A percentile compares a stretch with the other conserved stretches of the same genome.
phyloP scores from a whole-genome alignment of 2,888 invertebrate species.

The Nudaria mundana region DNA sequence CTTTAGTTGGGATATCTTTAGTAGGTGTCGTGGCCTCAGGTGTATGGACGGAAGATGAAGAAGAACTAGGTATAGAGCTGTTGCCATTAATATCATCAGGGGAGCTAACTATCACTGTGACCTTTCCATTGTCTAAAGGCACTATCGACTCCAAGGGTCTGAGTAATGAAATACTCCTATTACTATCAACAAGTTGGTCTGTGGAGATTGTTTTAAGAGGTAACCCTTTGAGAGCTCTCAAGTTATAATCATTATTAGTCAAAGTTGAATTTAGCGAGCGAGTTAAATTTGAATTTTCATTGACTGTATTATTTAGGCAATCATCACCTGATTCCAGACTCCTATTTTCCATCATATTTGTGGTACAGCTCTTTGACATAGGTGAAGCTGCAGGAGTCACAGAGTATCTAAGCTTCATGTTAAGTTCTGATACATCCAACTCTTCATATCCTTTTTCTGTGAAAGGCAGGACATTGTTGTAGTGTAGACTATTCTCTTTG shows the following conservation, averaged over 20 bases:
- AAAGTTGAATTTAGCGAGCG: constrained; percentile 58
- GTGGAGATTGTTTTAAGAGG: constrained; percentile 55
- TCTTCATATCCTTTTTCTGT: constrained; percentile 73
- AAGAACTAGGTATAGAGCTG: constrained; percentile 56
- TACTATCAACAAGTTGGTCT: constrained; percentile 44
- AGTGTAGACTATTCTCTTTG: constrained; percentile 66
- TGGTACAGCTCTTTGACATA: constrained; percentile 68
- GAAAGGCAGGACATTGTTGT: constrained; percentile 60
- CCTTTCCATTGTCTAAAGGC: constrained; percentile 34
- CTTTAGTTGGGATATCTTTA: constrained; percentile 53
- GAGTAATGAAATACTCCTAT: constrained; percentile 41
- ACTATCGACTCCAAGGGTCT: constrained; percentile 42
- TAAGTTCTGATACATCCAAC: constrained; percentile 67
- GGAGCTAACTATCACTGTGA: constrained; percentile 45
- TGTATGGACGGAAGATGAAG: constrained; percentile 56
- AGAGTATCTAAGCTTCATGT: constrained; percentile 71
- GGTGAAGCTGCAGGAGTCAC: constrained; percentile 66
- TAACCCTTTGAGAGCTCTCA: constrained; percentile 50
- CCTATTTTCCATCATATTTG: constrained; percentile 46
- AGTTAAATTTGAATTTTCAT: constrained; percentile 50
- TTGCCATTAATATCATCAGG: constrained; percentile 56
- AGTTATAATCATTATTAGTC: constrained; percentile 44
- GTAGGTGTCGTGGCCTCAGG: constrained; percentile 71
- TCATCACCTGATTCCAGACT: constrained; percentile 42
- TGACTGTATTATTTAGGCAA: constrained; percentile 36